A percentile compares a stretch with the other conserved stretches of the same genome.
Evolutionary conservation across 1,140 invertebrate genomes (phyloP).

Genomic region (Orius insidiosus): DNA sequence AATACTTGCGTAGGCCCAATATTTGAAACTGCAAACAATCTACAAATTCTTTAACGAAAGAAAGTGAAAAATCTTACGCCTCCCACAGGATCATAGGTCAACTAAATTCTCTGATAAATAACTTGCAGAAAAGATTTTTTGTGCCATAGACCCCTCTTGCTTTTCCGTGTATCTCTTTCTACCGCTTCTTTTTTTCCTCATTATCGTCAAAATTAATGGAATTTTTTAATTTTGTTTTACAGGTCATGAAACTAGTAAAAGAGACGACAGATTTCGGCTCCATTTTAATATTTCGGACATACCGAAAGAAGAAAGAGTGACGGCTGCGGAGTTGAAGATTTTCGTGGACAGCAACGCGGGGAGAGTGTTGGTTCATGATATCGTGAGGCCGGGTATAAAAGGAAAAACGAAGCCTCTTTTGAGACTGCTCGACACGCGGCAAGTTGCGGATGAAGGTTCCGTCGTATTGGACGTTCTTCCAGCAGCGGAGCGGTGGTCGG

Average conservation of each 20-base stretch:
- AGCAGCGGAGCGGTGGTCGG: constrained; percentile 68
- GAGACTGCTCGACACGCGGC: constrained; percentile 60
- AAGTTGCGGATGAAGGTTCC: constrained; percentile 38
- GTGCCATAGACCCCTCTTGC: too few species aligned
- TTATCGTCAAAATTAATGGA: background rate
- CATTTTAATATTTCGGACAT: constrained; percentile 62
- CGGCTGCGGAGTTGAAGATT: constrained; percentile 65
- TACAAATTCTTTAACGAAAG: too few species aligned
- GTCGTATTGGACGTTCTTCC: constrained; percentile 69
- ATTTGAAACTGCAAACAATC: too few species aligned
- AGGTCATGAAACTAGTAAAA: constrained; percentile 50
- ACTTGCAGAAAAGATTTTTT: background rate
- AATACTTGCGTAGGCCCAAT: too few species aligned
- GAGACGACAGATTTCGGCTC: constrained; percentile 49
- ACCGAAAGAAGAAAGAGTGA: constrained; percentile 51
- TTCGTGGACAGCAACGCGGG: constrained; percentile 25
- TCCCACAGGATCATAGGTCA: too few species aligned
- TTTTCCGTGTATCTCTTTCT: background rate
- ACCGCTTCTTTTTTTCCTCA: background rate
- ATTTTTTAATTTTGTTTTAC: constrained; percentile 25
- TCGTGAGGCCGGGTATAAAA: constrained; percentile 52
- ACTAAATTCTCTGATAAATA: background rate
- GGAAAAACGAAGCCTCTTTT: constrained; percentile 45
- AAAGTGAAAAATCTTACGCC: too few species aligned
- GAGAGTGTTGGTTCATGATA: constrained; percentile 66